Evolutionary conservation across 2,113 vertebrate genomes (phyloP).

Genomic region (Rhegmatorhina hoffmannsi): DNA sequence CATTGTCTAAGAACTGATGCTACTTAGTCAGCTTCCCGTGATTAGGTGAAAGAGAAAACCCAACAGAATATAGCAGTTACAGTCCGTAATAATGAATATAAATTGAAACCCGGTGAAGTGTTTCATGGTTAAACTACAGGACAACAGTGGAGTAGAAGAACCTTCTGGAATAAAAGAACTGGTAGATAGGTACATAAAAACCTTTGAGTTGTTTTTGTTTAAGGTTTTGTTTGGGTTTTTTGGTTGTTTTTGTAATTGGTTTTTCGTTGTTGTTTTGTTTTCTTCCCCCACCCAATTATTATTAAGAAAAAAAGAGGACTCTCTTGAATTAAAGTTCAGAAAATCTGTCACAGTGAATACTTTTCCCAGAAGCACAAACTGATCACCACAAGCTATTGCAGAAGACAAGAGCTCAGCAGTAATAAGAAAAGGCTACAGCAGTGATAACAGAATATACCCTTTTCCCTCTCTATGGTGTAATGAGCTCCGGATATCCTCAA

Average conservation of each 20-base stretch:
- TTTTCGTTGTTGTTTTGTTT: neutral
- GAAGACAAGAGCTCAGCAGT: neutral
- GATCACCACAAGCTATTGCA: neutral
- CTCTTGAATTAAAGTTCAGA: neutral
- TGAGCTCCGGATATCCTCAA: neutral
- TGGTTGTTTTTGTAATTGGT: neutral
- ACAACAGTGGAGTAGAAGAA: neutral
- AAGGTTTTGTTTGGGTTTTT: fast-evolving
- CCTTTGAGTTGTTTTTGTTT: neutral
- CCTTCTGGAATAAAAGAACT: neutral
- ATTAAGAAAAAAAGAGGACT: neutral
- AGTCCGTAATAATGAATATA: conserved; percentile 2
- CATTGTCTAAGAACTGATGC: neutral
- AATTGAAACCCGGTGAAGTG: neutral
- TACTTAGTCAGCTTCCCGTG: conserved; percentile 13
- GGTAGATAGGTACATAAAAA: neutral
- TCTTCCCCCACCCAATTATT: neutral
- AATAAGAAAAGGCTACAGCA: neutral
- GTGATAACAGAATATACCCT: neutral
- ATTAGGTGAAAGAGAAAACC: conserved; percentile 4
- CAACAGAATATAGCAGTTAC: neutral
- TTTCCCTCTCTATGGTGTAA: neutral
- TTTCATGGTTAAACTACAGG: neutral
- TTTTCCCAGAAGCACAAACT: neutral
- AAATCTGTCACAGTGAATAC: neutral